Conservation (phyloP, 2,113 vertebrate genomes). For the Oreochromis spilurus region DNA sequence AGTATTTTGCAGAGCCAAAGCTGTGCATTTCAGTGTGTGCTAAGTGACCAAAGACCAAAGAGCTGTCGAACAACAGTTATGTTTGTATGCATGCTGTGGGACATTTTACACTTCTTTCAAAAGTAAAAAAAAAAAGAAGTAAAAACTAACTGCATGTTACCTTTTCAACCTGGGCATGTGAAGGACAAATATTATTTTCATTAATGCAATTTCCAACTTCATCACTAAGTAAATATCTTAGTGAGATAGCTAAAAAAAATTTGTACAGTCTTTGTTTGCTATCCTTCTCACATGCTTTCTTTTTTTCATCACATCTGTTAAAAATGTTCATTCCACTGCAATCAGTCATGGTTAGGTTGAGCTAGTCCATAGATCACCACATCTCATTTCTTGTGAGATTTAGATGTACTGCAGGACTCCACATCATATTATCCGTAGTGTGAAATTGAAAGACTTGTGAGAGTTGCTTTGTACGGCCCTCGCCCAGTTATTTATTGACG, state of each 20-base stretch:
- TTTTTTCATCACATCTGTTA: background rate
- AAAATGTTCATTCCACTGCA: background rate
- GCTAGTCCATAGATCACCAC: background rate
- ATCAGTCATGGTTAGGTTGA: background rate
- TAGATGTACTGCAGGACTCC: background rate
- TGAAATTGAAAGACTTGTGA: background rate
- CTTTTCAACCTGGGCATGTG: background rate
- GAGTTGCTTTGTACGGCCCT: background rate
- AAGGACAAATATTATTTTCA: background rate
- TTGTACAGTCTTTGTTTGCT: background rate
- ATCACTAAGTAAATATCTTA: background rate
- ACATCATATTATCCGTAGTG: background rate
- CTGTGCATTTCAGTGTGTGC: background rate
- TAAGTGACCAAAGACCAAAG: background rate
- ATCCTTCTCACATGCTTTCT: background rate
- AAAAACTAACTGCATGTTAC: background rate
- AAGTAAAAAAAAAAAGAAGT: background rate
- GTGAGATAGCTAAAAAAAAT: background rate
- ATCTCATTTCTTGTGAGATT: background rate
- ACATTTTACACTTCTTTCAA: background rate
- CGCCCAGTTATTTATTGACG: background rate
- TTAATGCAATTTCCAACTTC: background rate
- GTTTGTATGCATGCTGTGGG: background rate
- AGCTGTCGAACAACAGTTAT: background rate
- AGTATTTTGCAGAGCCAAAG: background rate